phyloP scores from a whole-genome alignment of 2,113 vertebrate genomes.

The Herpetotheres cachinnans region DNA sequence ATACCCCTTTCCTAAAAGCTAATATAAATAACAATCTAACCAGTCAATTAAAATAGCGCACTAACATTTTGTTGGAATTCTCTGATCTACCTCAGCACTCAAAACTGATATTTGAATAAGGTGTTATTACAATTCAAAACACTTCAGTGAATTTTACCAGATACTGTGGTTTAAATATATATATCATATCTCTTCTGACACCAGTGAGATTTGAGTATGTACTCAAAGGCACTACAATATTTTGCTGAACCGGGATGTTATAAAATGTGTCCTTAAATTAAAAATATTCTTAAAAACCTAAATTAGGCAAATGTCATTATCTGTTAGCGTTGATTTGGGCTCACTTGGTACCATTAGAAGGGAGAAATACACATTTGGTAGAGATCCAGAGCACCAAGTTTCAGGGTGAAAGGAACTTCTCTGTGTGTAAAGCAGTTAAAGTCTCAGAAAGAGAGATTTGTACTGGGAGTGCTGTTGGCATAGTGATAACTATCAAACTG shows the following conservation, averaged over 20 bases:
- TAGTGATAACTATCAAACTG: slow-evolving; percentile 63
- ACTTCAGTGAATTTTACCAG: neutral
- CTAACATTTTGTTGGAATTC: neutral
- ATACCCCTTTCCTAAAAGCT: neutral
- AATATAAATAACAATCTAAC: neutral
- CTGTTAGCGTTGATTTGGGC: neutral
- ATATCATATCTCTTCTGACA: neutral
- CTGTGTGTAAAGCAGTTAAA: neutral
- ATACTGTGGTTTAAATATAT: neutral
- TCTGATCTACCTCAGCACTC: neutral
- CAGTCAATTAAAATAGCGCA: neutral
- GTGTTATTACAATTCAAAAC: neutral
- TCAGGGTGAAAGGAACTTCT: neutral
- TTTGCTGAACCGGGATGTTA: neutral
- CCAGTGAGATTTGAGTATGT: neutral
- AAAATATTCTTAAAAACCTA: neutral
- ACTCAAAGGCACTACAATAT: neutral
- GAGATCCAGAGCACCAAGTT: neutral
- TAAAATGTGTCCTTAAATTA: neutral
- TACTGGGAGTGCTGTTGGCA: slow-evolving; percentile 48
- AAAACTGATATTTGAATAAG: neutral
- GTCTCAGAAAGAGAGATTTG: neutral
- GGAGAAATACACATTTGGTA: neutral
- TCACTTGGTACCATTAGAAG: neutral
- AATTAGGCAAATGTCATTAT: neutral